These are phyloP conservation scores for Dasyprocta punctata DNA, from an alignment of 2,113 vertebrate species.

Conservation along the genomic window DNA sequence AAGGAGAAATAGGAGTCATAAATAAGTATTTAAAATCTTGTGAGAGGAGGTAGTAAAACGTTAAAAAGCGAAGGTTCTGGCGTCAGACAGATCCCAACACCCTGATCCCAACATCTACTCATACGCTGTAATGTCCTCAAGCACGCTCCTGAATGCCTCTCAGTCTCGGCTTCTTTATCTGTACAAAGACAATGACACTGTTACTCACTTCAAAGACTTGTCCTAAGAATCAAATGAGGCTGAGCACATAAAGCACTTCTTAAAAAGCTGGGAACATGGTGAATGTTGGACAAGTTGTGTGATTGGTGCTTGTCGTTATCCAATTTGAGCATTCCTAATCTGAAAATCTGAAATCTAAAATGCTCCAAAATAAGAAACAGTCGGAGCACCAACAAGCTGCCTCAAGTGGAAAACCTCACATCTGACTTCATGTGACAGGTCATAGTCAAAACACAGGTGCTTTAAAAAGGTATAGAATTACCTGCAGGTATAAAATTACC, in stretches of 20 bases:
- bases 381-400: too few species aligned
- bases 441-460: too few species aligned
- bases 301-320: not conserved
- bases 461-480: too few species aligned
- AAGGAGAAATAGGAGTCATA: not conserved
- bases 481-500: too few species aligned
- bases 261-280: not conserved
- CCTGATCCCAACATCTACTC: not conserved
- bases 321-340: not conserved
- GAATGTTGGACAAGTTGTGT: not conserved
- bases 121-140: too few species aligned
- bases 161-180: not conserved
- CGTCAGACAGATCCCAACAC: not conserved
- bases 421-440: too few species aligned
- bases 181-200: not conserved
- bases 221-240: not conserved
- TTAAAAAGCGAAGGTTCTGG: not conserved
- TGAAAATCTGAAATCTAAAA: not conserved
- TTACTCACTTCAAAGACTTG: not conserved
- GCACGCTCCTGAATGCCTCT: not conserved
- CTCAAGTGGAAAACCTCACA: too few species aligned
- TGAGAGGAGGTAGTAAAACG: not conserved
- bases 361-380: too few species aligned
- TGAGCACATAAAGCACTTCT: not conserved
- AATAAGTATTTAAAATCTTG: constrained; percentile 34